Evolutionary conservation across 53 echinoderm and acorn worm genomes (phyloP).

Genomic region (Glandiceps talaboti): DNA sequence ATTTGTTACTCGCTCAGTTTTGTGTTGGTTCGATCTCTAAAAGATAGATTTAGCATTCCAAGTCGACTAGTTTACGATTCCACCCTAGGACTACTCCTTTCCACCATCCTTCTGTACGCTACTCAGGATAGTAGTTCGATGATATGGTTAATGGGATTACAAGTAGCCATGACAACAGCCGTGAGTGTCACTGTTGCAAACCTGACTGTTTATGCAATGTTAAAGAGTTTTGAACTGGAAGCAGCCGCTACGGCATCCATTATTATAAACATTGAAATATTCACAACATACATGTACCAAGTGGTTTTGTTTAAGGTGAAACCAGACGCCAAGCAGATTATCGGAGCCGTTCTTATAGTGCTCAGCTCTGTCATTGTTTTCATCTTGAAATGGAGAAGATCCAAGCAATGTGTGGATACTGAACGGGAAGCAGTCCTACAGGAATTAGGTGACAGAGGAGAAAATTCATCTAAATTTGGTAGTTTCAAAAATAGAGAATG

Average conservation of each 20-base stretch:
- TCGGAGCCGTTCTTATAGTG: neutral
- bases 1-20: neutral
- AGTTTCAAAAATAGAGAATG: too few species aligned
- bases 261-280: neutral
- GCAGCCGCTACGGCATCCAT: neutral
- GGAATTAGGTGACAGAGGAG: too few species aligned
- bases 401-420: neutral
- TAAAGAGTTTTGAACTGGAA: neutral
- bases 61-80: neutral
- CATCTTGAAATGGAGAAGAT: neutral
- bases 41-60: neutral
- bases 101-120: neutral
- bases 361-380: neutral
- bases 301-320: neutral
- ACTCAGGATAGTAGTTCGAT: too few species aligned
- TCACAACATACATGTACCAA: neutral
- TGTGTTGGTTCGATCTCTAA: neutral
- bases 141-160: neutral
- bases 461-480: too few species aligned
- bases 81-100: neutral
- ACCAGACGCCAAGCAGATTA: neutral
- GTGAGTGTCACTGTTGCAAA: neutral
- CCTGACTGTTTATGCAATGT: neutral
- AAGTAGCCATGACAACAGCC: neutral
- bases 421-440: neutral